Evolutionary conservation across 2,797 vertebrate genomes (phyloP).

Genomic region (Perodicticus potto): DNA sequence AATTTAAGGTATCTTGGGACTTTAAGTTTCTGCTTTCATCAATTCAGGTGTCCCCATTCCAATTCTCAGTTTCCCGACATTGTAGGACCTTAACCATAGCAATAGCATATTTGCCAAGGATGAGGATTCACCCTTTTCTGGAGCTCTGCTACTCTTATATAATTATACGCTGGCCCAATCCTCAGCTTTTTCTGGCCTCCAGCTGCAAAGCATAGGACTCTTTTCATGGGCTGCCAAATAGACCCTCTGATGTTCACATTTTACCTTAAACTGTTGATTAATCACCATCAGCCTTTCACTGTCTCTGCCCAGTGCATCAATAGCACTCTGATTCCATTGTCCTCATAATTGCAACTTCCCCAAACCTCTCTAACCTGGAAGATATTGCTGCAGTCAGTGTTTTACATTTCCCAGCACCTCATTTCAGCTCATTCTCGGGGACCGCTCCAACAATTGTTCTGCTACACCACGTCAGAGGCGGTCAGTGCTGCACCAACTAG

Average conservation of each 20-base stretch:
- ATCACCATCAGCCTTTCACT: not conserved
- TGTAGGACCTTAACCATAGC: not conserved
- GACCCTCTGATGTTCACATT: constrained; percentile 14
- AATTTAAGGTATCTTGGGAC: not conserved
- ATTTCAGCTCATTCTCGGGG: not conserved
- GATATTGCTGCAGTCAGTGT: not conserved
- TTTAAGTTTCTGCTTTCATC: not conserved
- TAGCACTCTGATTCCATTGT: constrained; percentile 6
- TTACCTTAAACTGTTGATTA: constrained; percentile 54
- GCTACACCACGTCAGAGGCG: not conserved
- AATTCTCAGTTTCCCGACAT: not conserved
- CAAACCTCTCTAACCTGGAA: not conserved
- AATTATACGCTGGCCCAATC: not conserved
- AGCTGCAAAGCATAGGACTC: not conserved
- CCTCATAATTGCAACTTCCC: not conserved
- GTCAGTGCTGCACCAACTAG: not conserved
- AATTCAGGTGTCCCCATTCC: not conserved
- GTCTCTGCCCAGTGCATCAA: constrained; percentile 23
- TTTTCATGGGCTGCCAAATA: constrained; percentile 25
- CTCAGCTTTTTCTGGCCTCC: not conserved
- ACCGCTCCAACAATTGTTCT: not conserved
- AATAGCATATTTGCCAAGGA: not conserved
- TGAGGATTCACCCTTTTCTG: not conserved
- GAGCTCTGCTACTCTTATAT: not conserved
- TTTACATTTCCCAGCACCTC: not conserved